A percentile compares a stretch with the other conserved stretches of the same genome.
phyloP scores from a whole-genome alignment of 2,888 invertebrate genomes.

The Lottia scabra region DNA sequence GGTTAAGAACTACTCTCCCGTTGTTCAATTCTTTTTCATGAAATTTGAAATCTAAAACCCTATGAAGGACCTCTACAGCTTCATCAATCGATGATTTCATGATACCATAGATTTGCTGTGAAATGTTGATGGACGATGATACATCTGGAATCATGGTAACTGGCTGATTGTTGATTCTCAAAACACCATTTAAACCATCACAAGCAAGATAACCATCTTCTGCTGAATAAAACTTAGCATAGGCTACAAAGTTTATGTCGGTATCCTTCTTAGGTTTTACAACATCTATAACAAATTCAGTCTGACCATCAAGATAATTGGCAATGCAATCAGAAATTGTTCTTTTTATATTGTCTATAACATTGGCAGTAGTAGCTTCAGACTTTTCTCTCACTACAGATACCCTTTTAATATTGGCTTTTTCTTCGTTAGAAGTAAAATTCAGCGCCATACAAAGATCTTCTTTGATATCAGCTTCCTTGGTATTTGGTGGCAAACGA shows the following conservation, averaged over 20 bases:
- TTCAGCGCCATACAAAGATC: conserved; percentile 17
- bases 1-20: conserved; percentile 33
- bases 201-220: conserved; percentile 37
- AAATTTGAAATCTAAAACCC: conserved; percentile 8
- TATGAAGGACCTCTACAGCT: conserved; percentile 19
- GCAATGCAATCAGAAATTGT: conserved; percentile 21
- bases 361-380: background rate
- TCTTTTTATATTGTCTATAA: conserved; percentile 8
- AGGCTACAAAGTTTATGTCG: conserved; percentile 33
- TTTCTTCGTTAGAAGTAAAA: background rate
- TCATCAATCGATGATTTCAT: conserved; percentile 28
- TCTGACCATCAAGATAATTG: conserved; percentile 10
- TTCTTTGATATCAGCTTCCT: conserved; percentile 31
- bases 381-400: conserved; percentile 11
- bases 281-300: conserved; percentile 30
- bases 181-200: conserved; percentile 11
- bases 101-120: conserved; percentile 28
- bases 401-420: conserved; percentile 3
- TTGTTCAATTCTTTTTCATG: conserved; percentile 23
- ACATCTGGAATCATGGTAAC: conserved; percentile 33
- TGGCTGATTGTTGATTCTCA: conserved; percentile 15
- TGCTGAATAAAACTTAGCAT: conserved; percentile 38
- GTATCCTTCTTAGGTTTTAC: conserved; percentile 22
- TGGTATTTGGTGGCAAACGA: conserved; percentile 22
- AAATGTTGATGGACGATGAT: conserved; percentile 31